Evolutionary conservation across 2,113 vertebrate genomes (phyloP).

Genomic region (Mixornis gularis): DNA sequence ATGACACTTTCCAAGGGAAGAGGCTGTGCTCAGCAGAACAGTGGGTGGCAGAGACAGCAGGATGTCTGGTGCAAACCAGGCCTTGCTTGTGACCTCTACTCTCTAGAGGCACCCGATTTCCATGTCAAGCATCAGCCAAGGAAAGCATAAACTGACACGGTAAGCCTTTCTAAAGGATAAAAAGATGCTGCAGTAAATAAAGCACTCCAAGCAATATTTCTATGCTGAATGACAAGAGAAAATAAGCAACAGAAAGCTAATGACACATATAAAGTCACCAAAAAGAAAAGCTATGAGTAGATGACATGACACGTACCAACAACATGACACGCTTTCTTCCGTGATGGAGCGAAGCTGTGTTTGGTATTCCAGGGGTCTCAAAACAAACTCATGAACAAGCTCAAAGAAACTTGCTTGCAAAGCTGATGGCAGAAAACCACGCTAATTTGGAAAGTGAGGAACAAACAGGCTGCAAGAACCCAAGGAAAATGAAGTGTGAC

Average conservation of each 20-base stretch:
- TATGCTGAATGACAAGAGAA: not conserved
- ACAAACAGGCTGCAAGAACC: not conserved
- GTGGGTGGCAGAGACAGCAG: not conserved
- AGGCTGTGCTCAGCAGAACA: not conserved
- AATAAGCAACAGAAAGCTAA: not conserved
- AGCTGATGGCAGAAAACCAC: not conserved
- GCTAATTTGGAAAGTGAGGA: not conserved
- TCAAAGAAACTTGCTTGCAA: not conserved
- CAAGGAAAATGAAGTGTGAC: not conserved
- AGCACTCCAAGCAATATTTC: not conserved
- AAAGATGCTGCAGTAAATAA: not conserved
- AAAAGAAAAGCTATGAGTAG: not conserved
- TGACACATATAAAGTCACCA: not conserved
- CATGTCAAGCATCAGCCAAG: not conserved
- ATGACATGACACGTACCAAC: not conserved
- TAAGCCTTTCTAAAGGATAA: not conserved
- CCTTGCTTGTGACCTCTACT: not conserved
- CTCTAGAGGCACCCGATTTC: not conserved
- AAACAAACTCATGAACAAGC: not conserved
- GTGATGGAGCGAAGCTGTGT: rapidly evolving
- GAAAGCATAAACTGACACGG: not conserved
- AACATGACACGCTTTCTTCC: not conserved
- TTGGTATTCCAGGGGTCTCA: not conserved
- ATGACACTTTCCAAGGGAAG: not conserved
- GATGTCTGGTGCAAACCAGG: not conserved